Evolutionary conservation across 2,113 vertebrate species (phyloP).

Genomic region (Phaethornis superciliosus): DNA sequence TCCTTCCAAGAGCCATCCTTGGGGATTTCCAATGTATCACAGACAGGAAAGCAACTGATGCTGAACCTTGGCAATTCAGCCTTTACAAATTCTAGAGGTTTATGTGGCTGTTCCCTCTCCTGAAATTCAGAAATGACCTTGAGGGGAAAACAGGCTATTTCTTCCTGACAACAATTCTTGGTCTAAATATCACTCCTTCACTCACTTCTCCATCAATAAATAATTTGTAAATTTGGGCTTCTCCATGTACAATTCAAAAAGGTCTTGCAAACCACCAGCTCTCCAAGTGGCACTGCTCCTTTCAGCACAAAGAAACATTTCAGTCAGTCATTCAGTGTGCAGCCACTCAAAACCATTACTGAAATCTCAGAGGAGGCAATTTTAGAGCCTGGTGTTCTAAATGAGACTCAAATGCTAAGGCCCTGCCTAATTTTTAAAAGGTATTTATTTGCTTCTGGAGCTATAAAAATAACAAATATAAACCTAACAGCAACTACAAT

Average conservation of each 20-base stretch:
- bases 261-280: neutral
- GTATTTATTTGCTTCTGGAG: neutral
- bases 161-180: neutral
- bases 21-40: neutral
- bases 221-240: neutral
- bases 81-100: neutral
- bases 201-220: constrained; percentile 12
- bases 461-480: constrained; percentile 19
- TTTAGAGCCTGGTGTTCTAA: neutral
- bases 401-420: neutral
- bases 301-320: neutral
- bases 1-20: no score
- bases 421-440: neutral
- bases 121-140: neutral
- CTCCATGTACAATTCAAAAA: neutral
- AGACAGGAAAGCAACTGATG: neutral
- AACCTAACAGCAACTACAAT: neutral
- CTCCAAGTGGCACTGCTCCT: neutral
- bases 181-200: neutral
- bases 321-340: neutral
- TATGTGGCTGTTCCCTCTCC: neutral
- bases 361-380: neutral
- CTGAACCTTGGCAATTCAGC: neutral
- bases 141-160: neutral
- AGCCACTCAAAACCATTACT: neutral